phyloP scores from a whole-genome alignment of 1,140 invertebrate genomes.

The Cyclargus thomasi region DNA sequence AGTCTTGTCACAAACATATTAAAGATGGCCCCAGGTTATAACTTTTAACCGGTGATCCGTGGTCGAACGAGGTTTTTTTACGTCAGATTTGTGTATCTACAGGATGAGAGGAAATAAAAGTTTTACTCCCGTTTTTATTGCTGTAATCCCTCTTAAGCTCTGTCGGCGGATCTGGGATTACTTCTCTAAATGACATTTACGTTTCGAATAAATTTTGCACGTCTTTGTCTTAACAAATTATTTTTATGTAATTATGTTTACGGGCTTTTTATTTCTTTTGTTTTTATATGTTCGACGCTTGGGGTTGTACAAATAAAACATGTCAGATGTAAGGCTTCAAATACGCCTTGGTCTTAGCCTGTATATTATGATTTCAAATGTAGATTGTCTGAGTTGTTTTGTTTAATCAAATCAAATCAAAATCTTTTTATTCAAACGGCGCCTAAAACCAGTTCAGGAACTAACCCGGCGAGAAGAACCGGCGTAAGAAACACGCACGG shows the following conservation, averaged over 20 bases:
- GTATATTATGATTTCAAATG: too few species aligned
- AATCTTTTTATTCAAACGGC: too few species aligned
- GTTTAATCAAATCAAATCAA: too few species aligned
- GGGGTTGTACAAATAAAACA: not conserved
- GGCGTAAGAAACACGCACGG: too few species aligned
- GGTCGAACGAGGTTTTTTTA: not conserved
- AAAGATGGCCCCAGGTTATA: not conserved
- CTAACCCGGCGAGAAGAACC: too few species aligned
- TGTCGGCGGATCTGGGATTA: conserved; percentile 5
- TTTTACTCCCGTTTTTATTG: conserved; percentile 5
- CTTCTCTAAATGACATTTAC: conserved; percentile 5
- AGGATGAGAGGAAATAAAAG: conserved; percentile 8
- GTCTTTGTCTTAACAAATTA: not conserved
- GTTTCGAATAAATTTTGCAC: conserved; percentile 3
- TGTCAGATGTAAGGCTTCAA: too few species aligned
- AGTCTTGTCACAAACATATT: too few species aligned
- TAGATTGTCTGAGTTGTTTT: too few species aligned
- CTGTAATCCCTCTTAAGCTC: conserved; percentile 2
- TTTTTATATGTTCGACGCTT: not conserved
- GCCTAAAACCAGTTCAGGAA: too few species aligned
- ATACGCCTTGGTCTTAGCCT: too few species aligned
- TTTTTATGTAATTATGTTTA: not conserved
- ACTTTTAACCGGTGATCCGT: not conserved
- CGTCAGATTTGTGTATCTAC: conserved; percentile 5
- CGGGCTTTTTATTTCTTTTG: not conserved